Base-by-base conservation (phyloP, 2,113 vertebrate species). In the Hassar affinis region DNA sequence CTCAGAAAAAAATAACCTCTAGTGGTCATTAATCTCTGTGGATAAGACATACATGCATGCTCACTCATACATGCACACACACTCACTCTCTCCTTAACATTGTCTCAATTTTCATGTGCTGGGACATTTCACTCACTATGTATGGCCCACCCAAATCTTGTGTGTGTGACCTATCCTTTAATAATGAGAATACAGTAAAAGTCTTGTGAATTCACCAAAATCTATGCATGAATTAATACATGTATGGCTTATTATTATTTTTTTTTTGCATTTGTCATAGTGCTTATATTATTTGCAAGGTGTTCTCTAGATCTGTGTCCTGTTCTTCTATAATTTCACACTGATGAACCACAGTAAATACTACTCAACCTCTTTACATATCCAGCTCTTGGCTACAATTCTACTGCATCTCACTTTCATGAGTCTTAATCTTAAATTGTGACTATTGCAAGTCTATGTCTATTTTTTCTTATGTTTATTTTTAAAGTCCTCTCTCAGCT, bases 391-490 rank as follows among this genome's bases (percentile, higher is more conserved):
- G 8, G 11, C 62, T 74, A 66, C 27, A 78, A 76, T 84, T 78
- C 75, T 83, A 68, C 51, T 81, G 51, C 33, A 45, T 61, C 66
- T 75, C 79, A 42, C 33, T 85, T 20, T 75, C 71, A 51, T 0
- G 2, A 18, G 72, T 51, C 42, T 51, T 18, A 66, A 25, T 54
- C 47, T 85, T 27, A 35, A 54, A 54, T 51, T 47, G 56, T 83
- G 54, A 71, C 69, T 76, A 49, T 27, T 75, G 61, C 45, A 57
- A 54, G 84, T 88, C 85, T 91, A 90, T 77, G 30, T 77, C 74
- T 75, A 47, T 89, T 87, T 89, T 42, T 90, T 91, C 88, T 86
- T 82, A 88, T 86, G 87, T 91, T 88, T 89, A 82, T 86, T 88
- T 84, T 89, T 91, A 89, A 90, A 91, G 87, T 56, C n/a, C 83